Evolutionary conservation across 53 echinoderm and acorn worm genomes (phyloP).

Genomic region (Zoroaster sp.): DNA sequence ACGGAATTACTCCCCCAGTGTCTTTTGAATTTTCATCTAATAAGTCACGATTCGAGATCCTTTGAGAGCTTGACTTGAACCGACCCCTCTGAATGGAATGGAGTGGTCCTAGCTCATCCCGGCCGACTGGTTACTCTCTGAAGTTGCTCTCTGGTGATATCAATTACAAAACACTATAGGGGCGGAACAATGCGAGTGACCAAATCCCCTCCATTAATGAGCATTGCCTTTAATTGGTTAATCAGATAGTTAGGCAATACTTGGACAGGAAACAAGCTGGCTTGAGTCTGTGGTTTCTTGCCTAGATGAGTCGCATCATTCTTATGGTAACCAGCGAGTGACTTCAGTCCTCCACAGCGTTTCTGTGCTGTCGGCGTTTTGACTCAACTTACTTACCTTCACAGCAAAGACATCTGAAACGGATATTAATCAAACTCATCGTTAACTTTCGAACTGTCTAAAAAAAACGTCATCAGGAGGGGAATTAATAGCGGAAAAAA

Average conservation of each 20-base stretch:
- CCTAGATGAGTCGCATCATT: background rate
- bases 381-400: background rate
- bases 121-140: background rate
- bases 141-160: constrained; percentile 34
- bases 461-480: background rate
- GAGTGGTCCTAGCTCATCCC: background rate
- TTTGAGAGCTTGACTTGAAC: background rate
- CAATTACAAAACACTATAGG: constrained; percentile 39
- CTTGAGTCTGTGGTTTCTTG: background rate
- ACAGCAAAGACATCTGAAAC: background rate
- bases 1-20: background rate
- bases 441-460: background rate
- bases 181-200: constrained; percentile 8
- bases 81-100: constrained; percentile 9
- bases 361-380: background rate
- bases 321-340: background rate
- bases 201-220: constrained; percentile 45
- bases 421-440: background rate
- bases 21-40: constrained; percentile 16
- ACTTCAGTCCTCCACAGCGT: background rate
- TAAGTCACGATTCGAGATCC: constrained; percentile 38
- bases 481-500: background rate
- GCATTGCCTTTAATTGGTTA: constrained; percentile 47
- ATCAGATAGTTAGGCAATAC: constrained; percentile 45
- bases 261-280: background rate